Percentiles rank a stretch among this genome's conserved stretches.
Conservation (phyloP, 2,113 vertebrate genomes). For the Lagenorhynchus albirostris region DNA sequence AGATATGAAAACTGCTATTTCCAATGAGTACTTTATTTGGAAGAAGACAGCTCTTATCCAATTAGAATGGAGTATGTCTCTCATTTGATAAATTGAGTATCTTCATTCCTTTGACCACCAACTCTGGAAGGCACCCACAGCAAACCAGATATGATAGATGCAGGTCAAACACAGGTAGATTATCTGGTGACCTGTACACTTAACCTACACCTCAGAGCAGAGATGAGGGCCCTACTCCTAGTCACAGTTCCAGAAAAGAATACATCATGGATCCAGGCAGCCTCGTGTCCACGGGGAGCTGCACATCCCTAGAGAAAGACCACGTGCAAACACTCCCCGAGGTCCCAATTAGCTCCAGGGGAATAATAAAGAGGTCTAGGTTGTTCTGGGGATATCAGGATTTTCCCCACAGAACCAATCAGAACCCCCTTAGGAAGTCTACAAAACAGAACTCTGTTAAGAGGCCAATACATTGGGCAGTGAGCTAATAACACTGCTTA, state of each 20-base stretch:
- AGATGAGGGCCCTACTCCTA: background rate
- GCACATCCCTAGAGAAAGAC: background rate
- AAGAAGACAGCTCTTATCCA: background rate
- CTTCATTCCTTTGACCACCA: background rate
- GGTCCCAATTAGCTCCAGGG: constrained; percentile 43
- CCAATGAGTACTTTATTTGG: background rate
- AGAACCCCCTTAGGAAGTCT: constrained; percentile 51
- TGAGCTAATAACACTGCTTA: background rate
- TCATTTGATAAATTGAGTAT: background rate
- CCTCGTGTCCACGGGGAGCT: background rate
- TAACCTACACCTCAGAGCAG: background rate
- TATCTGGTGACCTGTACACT: background rate
- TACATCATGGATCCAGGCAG: background rate
- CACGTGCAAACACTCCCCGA: constrained; percentile 33
- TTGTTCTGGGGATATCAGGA: constrained; percentile 10
- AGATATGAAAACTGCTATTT: background rate
- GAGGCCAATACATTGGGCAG: background rate
- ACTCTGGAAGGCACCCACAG: background rate
- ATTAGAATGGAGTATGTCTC: background rate
- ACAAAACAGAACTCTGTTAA: background rate
- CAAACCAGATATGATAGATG: background rate
- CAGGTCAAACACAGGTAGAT: background rate
- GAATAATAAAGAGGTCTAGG: background rate
- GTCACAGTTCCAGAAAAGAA: background rate
- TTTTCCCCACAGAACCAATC: constrained; percentile 57